Percentiles rank a stretch among this genome's conserved stretches.
Conservation (phyloP, 2,113 vertebrate genomes). For the Aegithalos caudatus region DNA sequence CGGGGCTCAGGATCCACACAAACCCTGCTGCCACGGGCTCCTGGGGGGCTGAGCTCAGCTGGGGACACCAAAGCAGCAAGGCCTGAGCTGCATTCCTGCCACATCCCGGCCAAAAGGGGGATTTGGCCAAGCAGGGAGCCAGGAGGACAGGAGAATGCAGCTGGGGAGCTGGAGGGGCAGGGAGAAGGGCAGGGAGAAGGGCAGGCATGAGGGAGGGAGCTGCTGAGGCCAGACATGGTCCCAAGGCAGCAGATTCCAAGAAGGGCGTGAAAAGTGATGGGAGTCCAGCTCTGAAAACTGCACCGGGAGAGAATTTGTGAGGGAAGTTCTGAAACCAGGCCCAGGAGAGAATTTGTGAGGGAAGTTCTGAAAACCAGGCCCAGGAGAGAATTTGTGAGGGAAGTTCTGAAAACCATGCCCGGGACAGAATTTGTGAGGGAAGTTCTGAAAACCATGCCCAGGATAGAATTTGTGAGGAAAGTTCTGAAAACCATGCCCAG, state of each 20-base stretch:
- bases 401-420: not conserved
- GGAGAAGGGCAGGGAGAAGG: not conserved
- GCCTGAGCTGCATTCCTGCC: not conserved
- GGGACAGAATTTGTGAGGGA: not conserved
- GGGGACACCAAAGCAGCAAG: not conserved
- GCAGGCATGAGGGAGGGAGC: fast-evolving
- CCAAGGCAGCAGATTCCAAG: not conserved
- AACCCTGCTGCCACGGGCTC: not conserved
- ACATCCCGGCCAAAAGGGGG: not conserved
- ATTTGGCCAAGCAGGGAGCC: not conserved
- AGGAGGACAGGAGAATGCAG: not conserved
- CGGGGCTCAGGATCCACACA: not conserved
- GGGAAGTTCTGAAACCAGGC: not conserved
- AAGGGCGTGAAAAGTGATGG: not conserved
- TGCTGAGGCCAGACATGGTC: not conserved
- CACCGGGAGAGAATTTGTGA: not conserved
- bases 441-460: not conserved
- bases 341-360: not conserved
- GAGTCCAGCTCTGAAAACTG: not conserved
- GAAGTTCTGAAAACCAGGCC: not conserved
- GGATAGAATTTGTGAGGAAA: not conserved
- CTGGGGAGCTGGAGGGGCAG: not conserved
- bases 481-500: not conserved
- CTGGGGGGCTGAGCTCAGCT: not conserved
- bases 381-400: not conserved